phyloP scores from a whole-genome alignment of 2,113 vertebrate species.

The Myrmophylax atrothorax region DNA sequence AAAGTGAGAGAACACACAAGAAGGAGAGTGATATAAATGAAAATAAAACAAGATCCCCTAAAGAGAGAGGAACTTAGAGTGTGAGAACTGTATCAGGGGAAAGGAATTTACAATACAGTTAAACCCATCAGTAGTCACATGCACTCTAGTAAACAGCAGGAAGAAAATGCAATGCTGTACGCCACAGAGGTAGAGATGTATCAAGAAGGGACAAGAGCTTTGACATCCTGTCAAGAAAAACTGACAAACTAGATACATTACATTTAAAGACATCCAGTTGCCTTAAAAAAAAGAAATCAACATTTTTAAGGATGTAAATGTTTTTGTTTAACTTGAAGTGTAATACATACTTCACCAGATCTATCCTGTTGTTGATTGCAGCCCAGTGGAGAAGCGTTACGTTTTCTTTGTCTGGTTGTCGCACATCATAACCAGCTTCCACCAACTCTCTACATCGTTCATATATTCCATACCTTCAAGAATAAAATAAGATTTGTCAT shows the following conservation, averaged over 20 bases:
- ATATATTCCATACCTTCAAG: slow-evolving; percentile 91
- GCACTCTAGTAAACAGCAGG: background rate
- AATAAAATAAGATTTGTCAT: background rate
- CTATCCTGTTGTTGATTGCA: slow-evolving; percentile 98
- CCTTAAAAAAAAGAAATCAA: background rate
- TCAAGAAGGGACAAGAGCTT: background rate
- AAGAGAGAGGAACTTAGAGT: background rate
- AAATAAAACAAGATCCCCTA: background rate
- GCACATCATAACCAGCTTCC: slow-evolving; percentile 97
- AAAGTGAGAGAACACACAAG: background rate
- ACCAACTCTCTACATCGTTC: slow-evolving; percentile 96
- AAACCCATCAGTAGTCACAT: background rate
- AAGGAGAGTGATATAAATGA: background rate
- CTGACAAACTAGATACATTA: background rate
- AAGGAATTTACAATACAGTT: background rate
- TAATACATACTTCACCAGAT: slow-evolving; percentile 92
- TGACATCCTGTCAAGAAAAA: background rate
- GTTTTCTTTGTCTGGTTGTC: slow-evolving; percentile 98
- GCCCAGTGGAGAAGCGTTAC: slow-evolving; percentile 99
- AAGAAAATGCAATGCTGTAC: background rate
- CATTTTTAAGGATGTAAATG: background rate
- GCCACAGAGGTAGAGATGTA: background rate
- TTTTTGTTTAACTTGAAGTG: background rate
- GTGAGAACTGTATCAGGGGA: background rate
- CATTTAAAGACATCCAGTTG: background rate